Evolutionary conservation across 2,797 vertebrate species (phyloP), one percentile per base, ranked within the genome.

Genomic region (Falco biarmicus): DNA sequence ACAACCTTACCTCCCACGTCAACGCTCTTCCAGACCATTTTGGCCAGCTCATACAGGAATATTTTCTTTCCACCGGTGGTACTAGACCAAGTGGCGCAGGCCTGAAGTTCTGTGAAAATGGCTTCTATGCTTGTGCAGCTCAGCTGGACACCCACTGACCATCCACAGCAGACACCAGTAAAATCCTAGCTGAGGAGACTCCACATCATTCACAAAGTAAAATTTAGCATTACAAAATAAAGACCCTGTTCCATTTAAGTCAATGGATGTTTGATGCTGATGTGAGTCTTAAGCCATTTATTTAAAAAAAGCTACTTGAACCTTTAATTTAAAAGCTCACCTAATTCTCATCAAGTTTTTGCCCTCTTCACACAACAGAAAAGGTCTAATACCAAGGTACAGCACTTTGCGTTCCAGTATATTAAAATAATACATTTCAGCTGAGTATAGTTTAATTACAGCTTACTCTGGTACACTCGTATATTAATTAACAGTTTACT

Each of bases 401-500:
- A 93, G 68, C 57, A 81, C 14, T 54, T 81, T 26, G 17, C 45
- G 81, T 71, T 50, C 28, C 31, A 59, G 54, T 51, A 13, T 22
- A 84, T 91, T 91, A 92, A 80, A 94, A 95, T 71, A 94, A 93
- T 20, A 77, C 63, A 84, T 57, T 95, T 96, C 66, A 81, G 51
- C 29, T 84, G 61, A 94, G 84, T 66, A 75, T 47, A 81, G 73
- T 77, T 95, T 95, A 97, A 96, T 95, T 93, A 96, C 24, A 3
- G 93, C 87, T 93, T 95, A 93, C 54, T 78, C 65, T 84, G 65
- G 54, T 78, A 70, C 34, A 65, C 79, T 87, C 54, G 54, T 73
- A 69, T 76, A 94, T 93, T 97, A 97, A 96, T 95, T 97, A 97
- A 95, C 78, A 90, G 90, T 96, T 96, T 96, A 95, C 94, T 95